Base-by-base conservation (phyloP, 2,113 vertebrate species). In the Arizona elegans region DNA sequence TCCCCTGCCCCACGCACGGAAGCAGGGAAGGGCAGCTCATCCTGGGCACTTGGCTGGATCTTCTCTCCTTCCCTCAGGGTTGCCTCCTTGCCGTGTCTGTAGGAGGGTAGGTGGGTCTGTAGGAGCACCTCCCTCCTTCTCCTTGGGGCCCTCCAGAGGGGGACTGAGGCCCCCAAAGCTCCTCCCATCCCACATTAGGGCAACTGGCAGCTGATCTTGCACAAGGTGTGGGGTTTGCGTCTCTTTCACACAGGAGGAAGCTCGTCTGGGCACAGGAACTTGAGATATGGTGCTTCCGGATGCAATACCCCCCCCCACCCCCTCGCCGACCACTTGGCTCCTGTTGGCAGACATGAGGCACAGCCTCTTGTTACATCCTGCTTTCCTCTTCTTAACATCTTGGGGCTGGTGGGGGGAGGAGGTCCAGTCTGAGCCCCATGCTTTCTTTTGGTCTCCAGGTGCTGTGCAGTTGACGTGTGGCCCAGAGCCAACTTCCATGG, bases 401-500 rank as follows among this genome's bases (percentile, higher is more conserved):
- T 38, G 50, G 38, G 23, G 11, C 12, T 13, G 23, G 0, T 2
- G 6, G 47, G 50, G 11, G 50, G 11, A 50, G 86, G 24, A 29
- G 43, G 47, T 29, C 75, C 33, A 8, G 2, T 29, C 52, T 87
- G 47, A n/a, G 5, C 11, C 53, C 52, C 1, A 24, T 9, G 13
- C 24, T 56, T 29, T 58, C 24, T 53, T 33, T 92, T 70, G 21
- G 26, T 29, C 26, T 52, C 23, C 91, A 92, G 91, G 91, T 55
- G 50, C 50, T 47, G 91, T 1, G 85, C 91, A 24, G 85, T 62
- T 23, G 70, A 19, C 0, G 54, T 6, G 15, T 94, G 75, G 94
- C n/a, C 89, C 92, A 33, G 33, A 94, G 93, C 95, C 58, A 0
- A 62, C 23, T 86, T 89, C 17, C 70, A 95, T 95, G 94, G 70